phyloP scores from a whole-genome alignment of 64 coral and sea anemone species.

The Cladopsammia gracilis region DNA sequence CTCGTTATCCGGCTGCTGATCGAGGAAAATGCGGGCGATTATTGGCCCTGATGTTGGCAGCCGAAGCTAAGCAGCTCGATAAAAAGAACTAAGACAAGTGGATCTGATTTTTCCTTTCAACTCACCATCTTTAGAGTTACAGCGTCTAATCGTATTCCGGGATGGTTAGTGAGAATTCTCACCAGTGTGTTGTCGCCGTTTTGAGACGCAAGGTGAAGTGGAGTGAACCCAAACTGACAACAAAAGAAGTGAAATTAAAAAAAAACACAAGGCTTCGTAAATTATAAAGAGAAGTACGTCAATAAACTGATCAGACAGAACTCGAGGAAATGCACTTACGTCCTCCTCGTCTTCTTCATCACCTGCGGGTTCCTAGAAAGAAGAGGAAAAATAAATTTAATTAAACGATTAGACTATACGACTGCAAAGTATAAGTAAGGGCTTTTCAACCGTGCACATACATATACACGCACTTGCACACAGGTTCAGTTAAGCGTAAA shows the following conservation, averaged over 20 bases:
- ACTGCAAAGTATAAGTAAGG: not conserved
- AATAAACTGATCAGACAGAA: too few species aligned
- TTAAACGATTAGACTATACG: not conserved
- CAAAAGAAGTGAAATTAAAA: not conserved
- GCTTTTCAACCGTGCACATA: too few species aligned
- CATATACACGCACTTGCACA: not conserved
- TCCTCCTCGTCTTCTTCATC: slow-evolving; percentile 47
- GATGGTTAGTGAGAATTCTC: slow-evolving; percentile 71
- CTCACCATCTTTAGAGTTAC: slow-evolving; percentile 49
- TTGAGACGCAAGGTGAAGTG: slow-evolving; percentile 81
- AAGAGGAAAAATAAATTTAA: not conserved
- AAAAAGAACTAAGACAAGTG: too few species aligned
- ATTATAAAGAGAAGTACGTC: too few species aligned
- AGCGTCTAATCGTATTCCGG: slow-evolving; percentile 69
- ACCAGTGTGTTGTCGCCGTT: slow-evolving; percentile 69
- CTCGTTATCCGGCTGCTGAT: too few species aligned
- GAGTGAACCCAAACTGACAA: slow-evolving; percentile 75
- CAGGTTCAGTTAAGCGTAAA: not conserved
- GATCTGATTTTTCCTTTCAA: not conserved
- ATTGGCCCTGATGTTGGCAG: too few species aligned
- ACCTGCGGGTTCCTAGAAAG: slow-evolving; percentile 30
- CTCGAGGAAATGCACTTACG: slow-evolving; percentile 19
- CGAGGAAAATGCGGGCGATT: too few species aligned
- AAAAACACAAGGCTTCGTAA: too few species aligned
- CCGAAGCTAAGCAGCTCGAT: too few species aligned